Conservation (phyloP, 2,888 invertebrate genomes). For the Harmothoe impar region DNA sequence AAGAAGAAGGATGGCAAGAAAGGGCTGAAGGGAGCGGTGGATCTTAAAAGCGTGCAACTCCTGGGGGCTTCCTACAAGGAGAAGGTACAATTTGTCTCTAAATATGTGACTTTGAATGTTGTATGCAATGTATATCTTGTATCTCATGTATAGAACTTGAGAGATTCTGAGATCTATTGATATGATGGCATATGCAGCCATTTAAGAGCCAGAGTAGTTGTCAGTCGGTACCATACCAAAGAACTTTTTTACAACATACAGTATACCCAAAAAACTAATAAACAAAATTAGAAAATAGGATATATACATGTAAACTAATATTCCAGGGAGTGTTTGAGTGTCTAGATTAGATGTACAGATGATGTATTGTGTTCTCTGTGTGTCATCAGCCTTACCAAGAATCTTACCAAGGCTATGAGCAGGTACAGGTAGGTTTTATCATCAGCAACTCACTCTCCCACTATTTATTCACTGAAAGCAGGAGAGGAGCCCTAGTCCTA, state of each 20-base stretch:
- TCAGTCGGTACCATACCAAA: too few species aligned
- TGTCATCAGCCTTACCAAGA: not conserved
- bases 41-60: conserved; percentile 97
- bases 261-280: too few species aligned
- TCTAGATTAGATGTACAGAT: not conserved
- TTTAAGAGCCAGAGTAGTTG: too few species aligned
- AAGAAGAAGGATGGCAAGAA: conserved; percentile 88
- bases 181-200: too few species aligned
- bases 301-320: too few species aligned
- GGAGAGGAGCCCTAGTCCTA: not conserved
- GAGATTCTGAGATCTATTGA: too few species aligned
- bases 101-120: not conserved
- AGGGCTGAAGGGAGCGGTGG: conserved; percentile 86
- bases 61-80: conserved; percentile 86
- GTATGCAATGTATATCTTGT: too few species aligned
- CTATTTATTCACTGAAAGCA: not conserved
- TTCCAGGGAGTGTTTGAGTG: not conserved
- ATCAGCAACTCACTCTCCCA: not conserved
- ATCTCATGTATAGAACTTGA: too few species aligned
- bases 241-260: too few species aligned
- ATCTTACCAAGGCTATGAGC: conserved; percentile 45
- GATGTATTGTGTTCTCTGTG: conserved; percentile 35
- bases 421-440: conserved; percentile 16
- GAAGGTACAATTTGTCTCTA: conserved; percentile 40
- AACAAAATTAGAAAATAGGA: too few species aligned